Conservation (phyloP, 1,140 invertebrate species). For the Meloidogyne exigua region DNA sequence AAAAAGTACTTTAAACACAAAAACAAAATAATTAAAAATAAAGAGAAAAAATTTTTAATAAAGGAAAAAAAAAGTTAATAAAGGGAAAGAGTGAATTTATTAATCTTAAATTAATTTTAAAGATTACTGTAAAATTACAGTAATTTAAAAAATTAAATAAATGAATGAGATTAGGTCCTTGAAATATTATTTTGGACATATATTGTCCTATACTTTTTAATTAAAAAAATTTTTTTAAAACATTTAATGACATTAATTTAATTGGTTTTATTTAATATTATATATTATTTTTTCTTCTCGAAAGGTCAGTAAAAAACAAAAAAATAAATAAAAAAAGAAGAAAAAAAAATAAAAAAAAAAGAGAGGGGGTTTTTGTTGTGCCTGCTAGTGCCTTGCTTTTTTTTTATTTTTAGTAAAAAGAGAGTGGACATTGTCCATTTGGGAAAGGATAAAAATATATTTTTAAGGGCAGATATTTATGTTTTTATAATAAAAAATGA, state of each 20-base stretch:
- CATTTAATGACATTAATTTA: too few species aligned
- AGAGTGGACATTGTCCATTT: constrained; percentile 4
- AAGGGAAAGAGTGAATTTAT: not conserved
- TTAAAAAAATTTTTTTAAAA: too few species aligned
- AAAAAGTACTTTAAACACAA: not conserved
- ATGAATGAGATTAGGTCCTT: too few species aligned
- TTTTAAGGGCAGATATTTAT: not conserved
- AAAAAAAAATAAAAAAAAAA: not conserved
- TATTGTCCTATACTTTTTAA: too few species aligned
- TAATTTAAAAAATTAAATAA: too few species aligned
- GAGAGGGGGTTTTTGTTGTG: not conserved
- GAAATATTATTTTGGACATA: too few species aligned
- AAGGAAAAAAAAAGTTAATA: too few species aligned
- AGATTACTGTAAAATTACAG: not conserved
- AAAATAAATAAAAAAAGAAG: not conserved
- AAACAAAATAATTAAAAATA: not conserved
- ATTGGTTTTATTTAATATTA: not conserved
- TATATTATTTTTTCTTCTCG: not conserved
- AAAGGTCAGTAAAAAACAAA: constrained; percentile 2
- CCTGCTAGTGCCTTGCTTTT: not conserved
- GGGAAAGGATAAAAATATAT: not conserved
- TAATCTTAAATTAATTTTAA: not conserved
- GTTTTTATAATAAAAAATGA: too few species aligned
- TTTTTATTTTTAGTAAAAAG: not conserved
- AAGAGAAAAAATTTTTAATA: too few species aligned